phyloP scores from a whole-genome alignment of 2,888 invertebrate genomes.

The Phortica magna region DNA sequence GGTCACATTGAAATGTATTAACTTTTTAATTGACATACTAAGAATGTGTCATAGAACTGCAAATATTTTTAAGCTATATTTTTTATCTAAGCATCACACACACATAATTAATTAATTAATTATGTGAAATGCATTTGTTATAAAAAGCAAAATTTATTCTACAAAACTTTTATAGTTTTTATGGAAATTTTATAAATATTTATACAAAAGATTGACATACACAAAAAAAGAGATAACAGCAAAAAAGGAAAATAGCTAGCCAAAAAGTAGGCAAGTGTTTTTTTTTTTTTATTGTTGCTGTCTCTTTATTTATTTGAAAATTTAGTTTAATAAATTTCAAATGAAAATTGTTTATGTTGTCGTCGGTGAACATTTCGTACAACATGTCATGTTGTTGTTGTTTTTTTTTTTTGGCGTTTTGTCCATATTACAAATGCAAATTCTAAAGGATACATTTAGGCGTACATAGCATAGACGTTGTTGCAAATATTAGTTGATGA shows the following conservation, averaged over 20 bases:
- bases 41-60: too few species aligned
- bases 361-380: not conserved
- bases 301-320: not conserved
- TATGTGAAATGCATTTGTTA: too few species aligned
- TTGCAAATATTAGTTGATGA: constrained; percentile 40
- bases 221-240: not conserved
- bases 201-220: not conserved
- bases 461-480: constrained; percentile 18
- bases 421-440: constrained; percentile 33
- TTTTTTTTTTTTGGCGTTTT: constrained; percentile 35
- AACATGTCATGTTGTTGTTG: not conserved
- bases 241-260: not conserved
- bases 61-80: too few species aligned
- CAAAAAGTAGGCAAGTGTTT: constrained; percentile 11
- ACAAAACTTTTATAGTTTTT: not conserved
- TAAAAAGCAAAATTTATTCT: too few species aligned
- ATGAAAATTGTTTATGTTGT: constrained; percentile 9
- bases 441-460: constrained; percentile 29
- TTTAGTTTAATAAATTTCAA: constrained; percentile 10
- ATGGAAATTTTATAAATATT: not conserved
- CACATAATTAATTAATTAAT: too few species aligned
- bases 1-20: too few species aligned
- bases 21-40: too few species aligned
- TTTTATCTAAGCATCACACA: too few species aligned
- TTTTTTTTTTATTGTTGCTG: too few species aligned